Evolutionary conservation across 2,888 invertebrate genomes (phyloP).

Genomic region (Synanthedon vespiformis): DNA sequence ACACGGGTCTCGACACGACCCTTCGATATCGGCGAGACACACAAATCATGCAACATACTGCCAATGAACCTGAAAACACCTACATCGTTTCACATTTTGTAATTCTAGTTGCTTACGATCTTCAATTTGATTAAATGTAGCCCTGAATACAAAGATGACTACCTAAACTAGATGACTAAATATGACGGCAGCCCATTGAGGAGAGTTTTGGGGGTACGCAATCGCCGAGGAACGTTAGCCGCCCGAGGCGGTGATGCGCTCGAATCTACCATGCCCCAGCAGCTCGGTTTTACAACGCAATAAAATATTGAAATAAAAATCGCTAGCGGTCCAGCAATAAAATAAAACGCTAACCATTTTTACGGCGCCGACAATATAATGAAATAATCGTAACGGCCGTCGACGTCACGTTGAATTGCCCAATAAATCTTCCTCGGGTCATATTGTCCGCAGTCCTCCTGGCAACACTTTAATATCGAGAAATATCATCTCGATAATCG

Average conservation of each 20-base stretch:
- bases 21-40: conserved; percentile 37
- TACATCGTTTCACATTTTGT: neutral
- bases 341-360: conserved; percentile 67
- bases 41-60: conserved; percentile 58
- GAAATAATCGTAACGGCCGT: conserved; percentile 69
- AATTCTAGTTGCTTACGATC: neutral
- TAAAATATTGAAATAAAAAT: conserved; percentile 68
- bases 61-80: neutral
- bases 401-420: conserved; percentile 62
- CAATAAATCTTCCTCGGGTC: conserved; percentile 68
- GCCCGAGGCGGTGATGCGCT: conserved; percentile 26
- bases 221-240: conserved; percentile 16
- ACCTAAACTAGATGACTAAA: too few species aligned
- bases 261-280: conserved; percentile 35
- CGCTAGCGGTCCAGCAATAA: conserved; percentile 53
- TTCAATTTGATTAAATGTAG: neutral
- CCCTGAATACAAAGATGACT: too few species aligned
- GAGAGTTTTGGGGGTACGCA: conserved; percentile 1
- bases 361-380: conserved; percentile 68
- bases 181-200: neutral
- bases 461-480: conserved; percentile 71
- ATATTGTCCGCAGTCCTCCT: conserved; percentile 67
- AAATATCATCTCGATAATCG: conserved; percentile 69
- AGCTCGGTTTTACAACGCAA: conserved; percentile 54
- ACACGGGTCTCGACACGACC: conserved; percentile 35